These are phyloP conservation scores for Phenacoccus solenopsis DNA, from an alignment of 1,140 invertebrate genomes.

Conservation along the genomic window DNA sequence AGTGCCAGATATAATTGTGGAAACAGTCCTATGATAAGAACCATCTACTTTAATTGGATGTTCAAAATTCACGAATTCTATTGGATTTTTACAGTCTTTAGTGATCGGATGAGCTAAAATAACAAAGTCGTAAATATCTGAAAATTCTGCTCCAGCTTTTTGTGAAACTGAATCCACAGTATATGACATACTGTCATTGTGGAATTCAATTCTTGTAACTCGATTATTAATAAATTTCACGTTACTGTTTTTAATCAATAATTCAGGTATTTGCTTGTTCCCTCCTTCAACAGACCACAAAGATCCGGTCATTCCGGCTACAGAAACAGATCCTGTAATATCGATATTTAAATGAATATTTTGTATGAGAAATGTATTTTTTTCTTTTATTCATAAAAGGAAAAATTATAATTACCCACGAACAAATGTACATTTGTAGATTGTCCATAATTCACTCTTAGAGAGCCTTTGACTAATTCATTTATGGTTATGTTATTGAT, in stretches of 20 bases:
- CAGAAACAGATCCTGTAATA: conserved; percentile 36
- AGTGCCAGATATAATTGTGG: conserved; percentile 43
- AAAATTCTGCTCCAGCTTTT: background rate
- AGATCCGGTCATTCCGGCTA: conserved; percentile 40
- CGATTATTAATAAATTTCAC: conserved; percentile 34
- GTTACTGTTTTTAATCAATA: conserved; percentile 35
- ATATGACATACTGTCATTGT: conserved; percentile 20
- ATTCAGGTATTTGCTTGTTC: conserved; percentile 42
- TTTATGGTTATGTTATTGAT: conserved; percentile 36
- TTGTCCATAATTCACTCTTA: conserved; percentile 52
- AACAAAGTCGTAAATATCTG: conserved; percentile 41
- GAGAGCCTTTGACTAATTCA: conserved; percentile 42
- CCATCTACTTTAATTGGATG: conserved; percentile 24
- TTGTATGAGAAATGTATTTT: background rate
- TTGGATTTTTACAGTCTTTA: conserved; percentile 27
- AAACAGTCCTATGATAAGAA: conserved; percentile 42
- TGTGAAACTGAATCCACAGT: conserved; percentile 24
- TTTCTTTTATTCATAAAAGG: background rate
- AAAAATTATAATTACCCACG: conserved; percentile 38
- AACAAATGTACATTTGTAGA: conserved; percentile 43
- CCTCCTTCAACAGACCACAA: conserved; percentile 50
- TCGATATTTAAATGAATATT: background rate
- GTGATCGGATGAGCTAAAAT: conserved; percentile 45
- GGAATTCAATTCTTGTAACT: conserved; percentile 28
- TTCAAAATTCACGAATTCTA: conserved; percentile 24